Evolutionary conservation across 2,113 vertebrate genomes (phyloP).

Genomic region (Dicaeum eximium): DNA sequence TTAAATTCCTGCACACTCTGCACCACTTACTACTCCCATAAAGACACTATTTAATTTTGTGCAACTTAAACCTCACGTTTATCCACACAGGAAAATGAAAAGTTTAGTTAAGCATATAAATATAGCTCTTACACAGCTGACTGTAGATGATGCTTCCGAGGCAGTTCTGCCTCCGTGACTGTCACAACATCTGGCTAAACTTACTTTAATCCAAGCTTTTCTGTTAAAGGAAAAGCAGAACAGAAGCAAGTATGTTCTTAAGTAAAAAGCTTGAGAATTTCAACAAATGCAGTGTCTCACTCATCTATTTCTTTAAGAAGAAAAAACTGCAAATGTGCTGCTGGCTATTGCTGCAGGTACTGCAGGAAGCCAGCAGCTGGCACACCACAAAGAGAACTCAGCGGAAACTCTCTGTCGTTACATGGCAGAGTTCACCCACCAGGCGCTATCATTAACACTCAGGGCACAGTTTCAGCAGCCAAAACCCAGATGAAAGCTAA

Average conservation of each 20-base stretch:
- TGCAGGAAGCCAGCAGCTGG: constrained; percentile 35
- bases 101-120: constrained; percentile 33
- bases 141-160: neutral
- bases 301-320: neutral
- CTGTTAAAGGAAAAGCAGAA: neutral
- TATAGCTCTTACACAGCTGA: neutral
- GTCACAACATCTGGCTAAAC: neutral
- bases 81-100: neutral
- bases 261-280: neutral
- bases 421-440: neutral
- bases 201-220: neutral
- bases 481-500: constrained; percentile 4
- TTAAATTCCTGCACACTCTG: constrained; percentile 11
- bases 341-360: neutral
- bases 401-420: neutral
- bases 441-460: neutral
- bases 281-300: neutral
- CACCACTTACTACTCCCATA: neutral
- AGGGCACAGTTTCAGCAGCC: neutral
- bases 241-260: neutral
- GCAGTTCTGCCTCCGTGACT: neutral
- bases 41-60: constrained; percentile 39
- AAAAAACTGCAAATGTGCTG: neutral
- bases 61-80: constrained; percentile 23
- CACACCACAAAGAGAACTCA: neutral